Evolutionary conservation across 2,797 vertebrate species (phyloP).

Genomic region (Cyprinodon diabolis): DNA sequence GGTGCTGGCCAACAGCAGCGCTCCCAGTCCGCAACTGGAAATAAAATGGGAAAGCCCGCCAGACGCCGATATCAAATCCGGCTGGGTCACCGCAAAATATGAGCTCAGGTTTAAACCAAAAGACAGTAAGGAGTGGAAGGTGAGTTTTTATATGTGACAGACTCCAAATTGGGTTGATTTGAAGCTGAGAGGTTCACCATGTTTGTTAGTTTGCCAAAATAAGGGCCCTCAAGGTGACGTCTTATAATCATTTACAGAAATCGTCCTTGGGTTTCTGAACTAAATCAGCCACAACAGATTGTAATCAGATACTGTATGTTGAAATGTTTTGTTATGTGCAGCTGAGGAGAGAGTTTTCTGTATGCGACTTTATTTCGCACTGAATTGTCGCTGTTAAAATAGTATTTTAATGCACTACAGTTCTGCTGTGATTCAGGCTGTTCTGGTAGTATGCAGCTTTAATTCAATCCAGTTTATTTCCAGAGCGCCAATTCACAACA

Average conservation of each 20-base stretch:
- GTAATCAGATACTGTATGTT: slow-evolving; percentile 15
- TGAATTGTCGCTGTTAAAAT: neutral
- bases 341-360: neutral
- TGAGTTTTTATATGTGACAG: slow-evolving; percentile 57
- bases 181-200: neutral
- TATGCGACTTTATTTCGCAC: neutral
- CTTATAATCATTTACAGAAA: slow-evolving; percentile 5
- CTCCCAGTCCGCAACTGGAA: slow-evolving; percentile 75
- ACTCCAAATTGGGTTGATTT: neutral
- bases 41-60: slow-evolving; percentile 84
- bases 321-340: neutral
- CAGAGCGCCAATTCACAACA: too few relatives aligned
- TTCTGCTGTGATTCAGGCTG: neutral
- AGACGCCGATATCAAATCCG: slow-evolving; percentile 80
- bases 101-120: slow-evolving; percentile 82
- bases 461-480: too few relatives aligned
- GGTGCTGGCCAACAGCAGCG: slow-evolving; percentile 72
- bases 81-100: slow-evolving; percentile 90
- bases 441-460: neutral
- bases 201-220: neutral
- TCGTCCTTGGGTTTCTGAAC: neutral
- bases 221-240: slow-evolving; percentile 1
- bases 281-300: neutral
- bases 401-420: neutral
- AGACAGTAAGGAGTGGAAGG: slow-evolving; percentile 83